phyloP scores from a whole-genome alignment of 30 jellyfish, hydroid and myxozoan species.

The Mastigias papua region DNA sequence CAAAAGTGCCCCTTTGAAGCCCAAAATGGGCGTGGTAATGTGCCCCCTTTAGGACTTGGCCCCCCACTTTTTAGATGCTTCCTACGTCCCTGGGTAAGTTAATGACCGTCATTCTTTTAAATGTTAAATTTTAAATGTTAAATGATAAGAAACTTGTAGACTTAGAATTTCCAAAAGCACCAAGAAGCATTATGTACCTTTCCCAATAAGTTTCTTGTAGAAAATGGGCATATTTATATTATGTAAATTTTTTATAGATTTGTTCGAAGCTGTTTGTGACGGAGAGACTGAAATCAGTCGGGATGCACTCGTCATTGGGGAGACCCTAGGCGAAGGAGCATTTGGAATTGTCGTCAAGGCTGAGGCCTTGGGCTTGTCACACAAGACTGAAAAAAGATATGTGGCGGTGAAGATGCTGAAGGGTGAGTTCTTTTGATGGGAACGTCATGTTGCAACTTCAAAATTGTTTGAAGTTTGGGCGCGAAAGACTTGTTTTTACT shows the following conservation, averaged over 20 bases:
- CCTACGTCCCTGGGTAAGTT: too few species aligned
- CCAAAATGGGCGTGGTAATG: too few species aligned
- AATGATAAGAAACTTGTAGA: too few species aligned
- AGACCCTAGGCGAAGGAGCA: constrained; percentile 98
- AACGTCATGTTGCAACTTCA: not conserved
- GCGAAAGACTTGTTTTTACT: not conserved
- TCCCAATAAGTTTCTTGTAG: not conserved
- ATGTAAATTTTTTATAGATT: not conserved
- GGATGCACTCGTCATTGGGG: constrained; percentile 69
- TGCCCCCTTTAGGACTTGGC: too few species aligned
- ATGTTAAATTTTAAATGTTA: too few species aligned
- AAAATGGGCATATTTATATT: not conserved
- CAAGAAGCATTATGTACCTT: too few species aligned
- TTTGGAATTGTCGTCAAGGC: constrained; percentile 97
- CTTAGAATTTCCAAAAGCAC: too few species aligned
- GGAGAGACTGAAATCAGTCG: constrained; percentile 88
- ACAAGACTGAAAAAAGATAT: constrained; percentile 65
- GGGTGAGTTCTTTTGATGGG: constrained; percentile 44
- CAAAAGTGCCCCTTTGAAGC: too few species aligned
- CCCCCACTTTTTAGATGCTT: too few species aligned
- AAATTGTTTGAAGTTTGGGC: too few species aligned
- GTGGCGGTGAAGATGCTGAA: constrained; percentile 95
- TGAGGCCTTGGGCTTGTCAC: constrained; percentile 73
- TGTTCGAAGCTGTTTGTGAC: constrained; percentile 67
- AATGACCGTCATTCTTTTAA: too few species aligned